Conservation (phyloP, 2,888 invertebrate species). For the Lithophane semibrunnea region DNA sequence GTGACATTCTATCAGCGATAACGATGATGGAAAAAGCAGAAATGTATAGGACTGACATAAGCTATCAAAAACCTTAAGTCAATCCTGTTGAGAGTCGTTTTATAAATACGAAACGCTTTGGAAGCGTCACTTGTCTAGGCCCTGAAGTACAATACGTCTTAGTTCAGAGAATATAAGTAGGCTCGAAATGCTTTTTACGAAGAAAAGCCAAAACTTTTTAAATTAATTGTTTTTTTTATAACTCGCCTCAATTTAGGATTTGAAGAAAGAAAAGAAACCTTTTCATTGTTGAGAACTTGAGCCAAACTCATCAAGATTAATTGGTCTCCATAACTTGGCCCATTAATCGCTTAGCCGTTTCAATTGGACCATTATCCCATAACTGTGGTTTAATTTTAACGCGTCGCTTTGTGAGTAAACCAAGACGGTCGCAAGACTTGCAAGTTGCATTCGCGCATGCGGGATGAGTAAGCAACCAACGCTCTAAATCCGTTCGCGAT, state of each 20-base stretch:
- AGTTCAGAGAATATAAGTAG: constrained; percentile 1
- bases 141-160: neutral
- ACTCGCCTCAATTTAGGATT: neutral
- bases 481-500: constrained; percentile 72
- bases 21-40: too few relatives aligned
- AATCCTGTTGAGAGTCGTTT: too few relatives aligned
- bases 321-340: constrained; percentile 11
- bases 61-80: too few relatives aligned
- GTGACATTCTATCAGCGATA: too few relatives aligned
- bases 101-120: too few relatives aligned
- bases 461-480: constrained; percentile 78
- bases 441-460: constrained; percentile 76
- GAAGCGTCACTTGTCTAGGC: too few relatives aligned
- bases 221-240: constrained; percentile 7
- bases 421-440: constrained; percentile 62
- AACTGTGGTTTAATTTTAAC: constrained; percentile 77
- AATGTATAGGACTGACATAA: too few relatives aligned
- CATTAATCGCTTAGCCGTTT: constrained; percentile 52
- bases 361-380: constrained; percentile 65
- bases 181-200: neutral
- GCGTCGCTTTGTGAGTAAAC: constrained; percentile 77
- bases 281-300: constrained; percentile 14
- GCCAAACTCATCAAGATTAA: constrained; percentile 26
- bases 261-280: neutral
- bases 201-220: constrained; percentile 1